phyloP scores from a whole-genome alignment of 2,113 vertebrate genomes.

The Arothron firmamentum region DNA sequence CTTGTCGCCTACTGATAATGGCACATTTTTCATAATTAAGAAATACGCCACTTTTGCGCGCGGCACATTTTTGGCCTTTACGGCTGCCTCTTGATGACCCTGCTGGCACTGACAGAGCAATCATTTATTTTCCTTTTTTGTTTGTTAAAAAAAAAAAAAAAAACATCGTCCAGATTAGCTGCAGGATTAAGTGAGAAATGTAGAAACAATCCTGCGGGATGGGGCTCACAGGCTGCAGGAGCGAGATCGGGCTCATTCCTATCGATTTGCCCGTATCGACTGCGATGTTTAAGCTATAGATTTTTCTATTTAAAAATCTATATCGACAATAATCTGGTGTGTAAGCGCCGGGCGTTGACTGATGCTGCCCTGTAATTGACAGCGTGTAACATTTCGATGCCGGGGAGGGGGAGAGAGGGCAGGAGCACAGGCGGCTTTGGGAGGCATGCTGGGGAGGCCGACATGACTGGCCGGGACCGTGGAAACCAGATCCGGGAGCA shows the following conservation, averaged over 20 bases:
- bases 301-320: slow-evolving; percentile 86
- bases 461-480: slow-evolving; percentile 17
- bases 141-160: too few relatives aligned
- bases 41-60: slow-evolving; percentile 43
- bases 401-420: slow-evolving; percentile 28
- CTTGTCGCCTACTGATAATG: slow-evolving; percentile 51
- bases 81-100: slow-evolving; percentile 34
- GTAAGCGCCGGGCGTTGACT: slow-evolving; percentile 71
- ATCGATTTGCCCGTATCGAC: slow-evolving; percentile 78
- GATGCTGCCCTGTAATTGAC: slow-evolving; percentile 75
- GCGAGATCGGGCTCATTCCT: slow-evolving; percentile 57
- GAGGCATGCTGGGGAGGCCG: slow-evolving; percentile 26
- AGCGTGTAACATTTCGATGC: slow-evolving; percentile 62
- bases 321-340: slow-evolving; percentile 80
- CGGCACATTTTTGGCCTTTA: slow-evolving; percentile 34
- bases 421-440: not conserved
- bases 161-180: slow-evolving; percentile 38
- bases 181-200: slow-evolving; percentile 32
- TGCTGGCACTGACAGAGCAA: slow-evolving; percentile 36
- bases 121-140: slow-evolving; percentile 20
- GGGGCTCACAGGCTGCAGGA: slow-evolving; percentile 38
- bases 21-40: slow-evolving; percentile 72
- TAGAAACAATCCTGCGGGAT: slow-evolving; percentile 43
- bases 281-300: slow-evolving; percentile 81
- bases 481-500: slow-evolving; percentile 17